Percentiles rank a stretch among this genome's conserved stretches.
Conservation (phyloP, 2,888 invertebrate species). For the Cheilosia soror region DNA sequence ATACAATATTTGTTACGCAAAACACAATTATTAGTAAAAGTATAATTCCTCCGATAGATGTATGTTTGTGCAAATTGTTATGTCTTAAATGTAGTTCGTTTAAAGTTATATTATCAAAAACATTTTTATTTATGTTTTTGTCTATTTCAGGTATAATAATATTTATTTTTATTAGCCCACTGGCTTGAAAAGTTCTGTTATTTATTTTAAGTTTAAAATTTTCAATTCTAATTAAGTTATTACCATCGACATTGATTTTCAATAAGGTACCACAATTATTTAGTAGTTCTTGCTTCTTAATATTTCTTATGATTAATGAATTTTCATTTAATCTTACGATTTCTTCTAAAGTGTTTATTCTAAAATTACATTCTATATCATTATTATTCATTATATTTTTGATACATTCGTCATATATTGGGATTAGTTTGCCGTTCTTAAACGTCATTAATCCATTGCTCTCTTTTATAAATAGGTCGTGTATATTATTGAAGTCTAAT, state of each 20-base stretch:
- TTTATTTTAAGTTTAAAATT: background rate
- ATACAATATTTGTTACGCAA: background rate
- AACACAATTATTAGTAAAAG: background rate
- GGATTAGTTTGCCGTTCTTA: background rate
- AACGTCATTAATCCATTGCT: background rate
- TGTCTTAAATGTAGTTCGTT: background rate
- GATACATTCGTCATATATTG: background rate
- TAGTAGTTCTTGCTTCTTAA: slow-evolving; percentile 2
- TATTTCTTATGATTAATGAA: background rate
- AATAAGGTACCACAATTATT: background rate
- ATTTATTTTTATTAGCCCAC: background rate
- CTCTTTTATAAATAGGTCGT: slow-evolving; percentile 1
- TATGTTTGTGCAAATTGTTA: background rate
- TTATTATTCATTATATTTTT: slow-evolving; percentile 8
- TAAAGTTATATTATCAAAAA: no score
- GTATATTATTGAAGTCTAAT: slow-evolving; percentile 18
- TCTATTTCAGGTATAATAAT: background rate
- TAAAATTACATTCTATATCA: background rate
- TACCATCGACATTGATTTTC: background rate
- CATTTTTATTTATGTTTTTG: background rate
- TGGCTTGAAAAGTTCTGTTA: no score
- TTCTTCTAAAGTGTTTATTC: slow-evolving; percentile 1
- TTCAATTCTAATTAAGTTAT: background rate
- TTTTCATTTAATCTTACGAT: slow-evolving; percentile 20
- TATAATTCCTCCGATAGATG: background rate